These are phyloP conservation scores for Numenius arquata DNA, from an alignment of 2,113 vertebrate species.

Conservation along the genomic window DNA sequence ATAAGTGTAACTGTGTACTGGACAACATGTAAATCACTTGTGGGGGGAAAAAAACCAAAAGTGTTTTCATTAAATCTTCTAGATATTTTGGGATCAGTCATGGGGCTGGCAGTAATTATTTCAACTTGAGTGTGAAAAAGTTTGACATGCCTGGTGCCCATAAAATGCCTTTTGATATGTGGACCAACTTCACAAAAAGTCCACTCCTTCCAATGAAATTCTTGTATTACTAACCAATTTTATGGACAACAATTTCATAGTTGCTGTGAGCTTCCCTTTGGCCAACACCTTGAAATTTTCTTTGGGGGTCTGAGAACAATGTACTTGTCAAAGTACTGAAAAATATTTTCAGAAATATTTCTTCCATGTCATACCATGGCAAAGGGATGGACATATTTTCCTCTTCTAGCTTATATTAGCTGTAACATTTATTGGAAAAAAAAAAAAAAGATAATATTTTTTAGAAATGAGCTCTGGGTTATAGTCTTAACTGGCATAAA, in stretches of 20 bases:
- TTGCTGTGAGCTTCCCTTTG: not conserved
- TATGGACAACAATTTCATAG: not conserved
- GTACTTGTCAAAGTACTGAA: not conserved
- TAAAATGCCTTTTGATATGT: not conserved
- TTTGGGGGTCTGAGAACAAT: not conserved
- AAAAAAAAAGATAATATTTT: not conserved
- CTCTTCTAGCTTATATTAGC: not conserved
- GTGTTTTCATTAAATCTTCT: fast-evolving
- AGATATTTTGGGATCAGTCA: not conserved
- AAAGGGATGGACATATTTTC: not conserved
- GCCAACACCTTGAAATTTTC: not conserved
- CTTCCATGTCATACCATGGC: not conserved
- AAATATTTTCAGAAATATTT: not conserved
- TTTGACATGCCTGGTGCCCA: not conserved
- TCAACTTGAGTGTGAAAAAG: not conserved
- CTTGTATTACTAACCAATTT: not conserved
- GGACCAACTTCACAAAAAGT: not conserved
- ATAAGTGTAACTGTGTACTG: not conserved
- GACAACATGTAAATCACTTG: not conserved
- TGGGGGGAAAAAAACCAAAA: no score
- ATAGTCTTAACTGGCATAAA: not conserved
- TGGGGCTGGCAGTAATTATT: not conserved
- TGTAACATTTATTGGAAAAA: not conserved
- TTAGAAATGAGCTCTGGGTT: not conserved
- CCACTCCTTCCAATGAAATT: not conserved